Evolutionary conservation across 2,888 invertebrate genomes (phyloP).

Genomic region (Iphiclides podalirius): DNA sequence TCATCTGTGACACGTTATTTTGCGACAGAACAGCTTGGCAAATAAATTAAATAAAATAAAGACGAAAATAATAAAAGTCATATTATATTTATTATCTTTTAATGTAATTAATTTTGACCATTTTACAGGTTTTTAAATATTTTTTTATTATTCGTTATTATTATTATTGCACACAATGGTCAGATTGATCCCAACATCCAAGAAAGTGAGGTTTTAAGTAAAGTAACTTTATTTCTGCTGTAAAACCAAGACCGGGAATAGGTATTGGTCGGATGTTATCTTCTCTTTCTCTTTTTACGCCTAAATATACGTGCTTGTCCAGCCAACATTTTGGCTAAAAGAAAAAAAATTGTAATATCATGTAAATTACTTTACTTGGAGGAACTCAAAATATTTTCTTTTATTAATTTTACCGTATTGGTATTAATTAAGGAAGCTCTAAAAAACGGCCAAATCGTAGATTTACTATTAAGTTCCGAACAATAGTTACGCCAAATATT

Average conservation of each 20-base stretch:
- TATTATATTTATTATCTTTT: too few relatives aligned
- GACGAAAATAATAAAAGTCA: not conserved
- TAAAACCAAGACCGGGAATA: conserved; percentile 46
- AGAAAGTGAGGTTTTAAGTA: conserved; percentile 52
- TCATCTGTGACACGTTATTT: too few relatives aligned
- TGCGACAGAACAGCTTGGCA: too few relatives aligned
- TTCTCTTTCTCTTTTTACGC: conserved; percentile 57
- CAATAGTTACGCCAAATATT: conserved; percentile 80
- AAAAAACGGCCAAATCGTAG: conserved; percentile 23
- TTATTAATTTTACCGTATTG: not conserved
- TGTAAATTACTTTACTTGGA: not conserved
- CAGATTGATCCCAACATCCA: conserved; percentile 51
- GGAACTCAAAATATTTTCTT: not conserved
- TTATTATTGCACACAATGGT: conserved; percentile 58
- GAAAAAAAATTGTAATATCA: not conserved
- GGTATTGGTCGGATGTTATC: conserved; percentile 48
- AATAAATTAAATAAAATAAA: not conserved
- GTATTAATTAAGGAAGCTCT: conserved; percentile 1
- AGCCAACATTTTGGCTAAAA: conserved; percentile 55
- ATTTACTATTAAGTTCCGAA: conserved; percentile 46
- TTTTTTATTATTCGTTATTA: too few relatives aligned
- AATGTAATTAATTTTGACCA: too few relatives aligned
- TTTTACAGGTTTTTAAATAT: too few relatives aligned
- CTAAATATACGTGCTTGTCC: conserved; percentile 79
- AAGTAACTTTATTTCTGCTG: conserved; percentile 48